These are phyloP conservation scores for Elephantulus edwardii DNA, from an alignment of 2,113 vertebrate species.

Conservation along the genomic window DNA sequence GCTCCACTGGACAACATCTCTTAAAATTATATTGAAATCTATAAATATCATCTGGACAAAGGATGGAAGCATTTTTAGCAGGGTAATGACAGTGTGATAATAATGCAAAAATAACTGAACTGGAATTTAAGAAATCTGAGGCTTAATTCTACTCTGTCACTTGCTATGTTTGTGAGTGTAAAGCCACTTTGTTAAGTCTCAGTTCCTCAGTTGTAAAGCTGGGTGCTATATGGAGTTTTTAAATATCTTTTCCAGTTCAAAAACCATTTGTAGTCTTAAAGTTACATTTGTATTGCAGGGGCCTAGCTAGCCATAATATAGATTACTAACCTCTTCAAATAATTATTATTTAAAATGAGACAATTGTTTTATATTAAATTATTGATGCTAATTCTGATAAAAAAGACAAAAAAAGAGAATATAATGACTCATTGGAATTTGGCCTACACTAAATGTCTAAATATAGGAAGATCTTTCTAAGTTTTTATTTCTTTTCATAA, in stretches of 20 bases:
- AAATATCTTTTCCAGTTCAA: background rate
- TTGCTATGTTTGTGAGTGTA: background rate
- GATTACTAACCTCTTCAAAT: background rate
- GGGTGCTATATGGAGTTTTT: background rate
- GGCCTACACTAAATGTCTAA: background rate
- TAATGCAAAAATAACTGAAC: slow-evolving; percentile 37
- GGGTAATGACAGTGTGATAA: slow-evolving; percentile 13
- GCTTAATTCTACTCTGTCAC: background rate
- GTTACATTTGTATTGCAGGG: background rate
- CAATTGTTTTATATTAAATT: background rate
- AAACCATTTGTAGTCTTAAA: background rate
- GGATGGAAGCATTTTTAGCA: slow-evolving; percentile 31
- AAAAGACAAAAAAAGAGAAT: background rate
- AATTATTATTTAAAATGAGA: background rate
- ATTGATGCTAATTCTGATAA: background rate
- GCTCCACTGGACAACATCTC: slow-evolving; percentile 48
- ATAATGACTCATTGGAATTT: background rate
- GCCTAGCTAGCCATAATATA: background rate
- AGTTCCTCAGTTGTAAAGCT: background rate
- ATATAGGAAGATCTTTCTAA: background rate
- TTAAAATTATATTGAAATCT: slow-evolving; percentile 66
- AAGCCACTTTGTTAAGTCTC: background rate
- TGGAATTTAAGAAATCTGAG: background rate
- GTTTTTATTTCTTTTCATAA: background rate
- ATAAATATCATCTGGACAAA: slow-evolving; percentile 59